These are phyloP conservation scores for Nomada flava DNA, from an alignment of 2,888 invertebrate genomes.

Conservation along the genomic window DNA sequence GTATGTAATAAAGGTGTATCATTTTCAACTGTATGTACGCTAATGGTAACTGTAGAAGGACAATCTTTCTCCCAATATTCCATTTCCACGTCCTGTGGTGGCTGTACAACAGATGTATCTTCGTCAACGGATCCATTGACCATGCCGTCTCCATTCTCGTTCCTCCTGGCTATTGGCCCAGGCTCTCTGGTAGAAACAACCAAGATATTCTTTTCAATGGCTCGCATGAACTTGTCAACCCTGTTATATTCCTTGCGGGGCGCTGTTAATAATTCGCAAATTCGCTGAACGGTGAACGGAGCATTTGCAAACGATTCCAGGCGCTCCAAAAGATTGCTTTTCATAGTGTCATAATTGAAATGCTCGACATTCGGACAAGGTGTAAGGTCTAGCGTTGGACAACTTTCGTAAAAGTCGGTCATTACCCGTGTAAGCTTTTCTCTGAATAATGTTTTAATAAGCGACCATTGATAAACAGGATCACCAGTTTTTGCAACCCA, in stretches of 20 bases:
- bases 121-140: constrained; percentile 82
- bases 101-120: constrained; percentile 69
- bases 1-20: constrained; percentile 70
- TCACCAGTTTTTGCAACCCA: constrained; percentile 97
- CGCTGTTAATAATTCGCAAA: constrained; percentile 96
- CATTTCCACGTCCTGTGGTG: constrained; percentile 80
- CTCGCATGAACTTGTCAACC: constrained; percentile 98
- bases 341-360: constrained; percentile 95
- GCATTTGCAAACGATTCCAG: constrained; percentile 94
- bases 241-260: constrained; percentile 97
- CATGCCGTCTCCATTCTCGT: constrained; percentile 83
- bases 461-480: constrained; percentile 96
- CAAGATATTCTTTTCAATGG: constrained; percentile 97
- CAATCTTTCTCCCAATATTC: constrained; percentile 82
- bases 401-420: constrained; percentile 93
- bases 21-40: constrained; percentile 69
- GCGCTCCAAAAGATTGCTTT: constrained; percentile 91
- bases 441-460: constrained; percentile 94
- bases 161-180: constrained; percentile 80
- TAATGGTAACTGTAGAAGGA: constrained; percentile 70
- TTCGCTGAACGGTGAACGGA: constrained; percentile 97
- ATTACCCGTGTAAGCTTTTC: constrained; percentile 95
- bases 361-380: constrained; percentile 96
- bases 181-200: constrained; percentile 89
- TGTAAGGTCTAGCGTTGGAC: constrained; percentile 91